Evolutionary conservation across 1,140 invertebrate species (phyloP), one percentile per base, ranked within the genome.

Genomic region (Tachypleus tridentatus): DNA sequence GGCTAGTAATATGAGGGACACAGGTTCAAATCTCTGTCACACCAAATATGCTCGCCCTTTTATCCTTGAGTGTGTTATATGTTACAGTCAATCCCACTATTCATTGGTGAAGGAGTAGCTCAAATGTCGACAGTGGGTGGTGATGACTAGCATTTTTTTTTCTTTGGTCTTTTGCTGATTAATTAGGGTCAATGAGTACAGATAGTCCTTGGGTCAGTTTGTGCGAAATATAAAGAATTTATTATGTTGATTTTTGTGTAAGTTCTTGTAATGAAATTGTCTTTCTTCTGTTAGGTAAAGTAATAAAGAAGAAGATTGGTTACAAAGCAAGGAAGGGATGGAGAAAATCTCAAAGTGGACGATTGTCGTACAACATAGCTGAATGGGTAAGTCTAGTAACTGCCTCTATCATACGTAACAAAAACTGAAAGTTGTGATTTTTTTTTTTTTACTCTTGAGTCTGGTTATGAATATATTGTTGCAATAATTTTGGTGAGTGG

Each of bases 331-430:
- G 71, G 63, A 73, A 75, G 62, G 70, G 71, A 4, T 76, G 73
- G 72, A 70, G 72, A 58, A 71, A 73, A 49, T 69, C 69, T 48
- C 70, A 74, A 50, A 71, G 72, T 57, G 68, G 68, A 4, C 65
- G 72, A n/a, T 51, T 73, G 56, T 48, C 70, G 8, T 74, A 71
- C 64, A 71, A 73, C 57, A 71, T 62, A 9, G 66, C 71, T 48
- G 73, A 74, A 64, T 74, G 72, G 74, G 73, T 75, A 73, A 65
- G 67, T 51, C 50, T 65, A 56, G 11, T n/a, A 7, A 54, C n/a
- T 54, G 7, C n/a, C 7, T 8, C 1, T 54, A 29, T 29, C 29
- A 29, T 29, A 29, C 29, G 29, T 29, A 29, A 29, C n/a, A n/a
- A n/a, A n/a, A n/a, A n/a, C 29, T 29, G 29, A 29, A 29, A 29